These are phyloP conservation scores for Drosophila tropicalis DNA, from an alignment of 1,140 invertebrate genomes.

Conservation along the genomic window DNA sequence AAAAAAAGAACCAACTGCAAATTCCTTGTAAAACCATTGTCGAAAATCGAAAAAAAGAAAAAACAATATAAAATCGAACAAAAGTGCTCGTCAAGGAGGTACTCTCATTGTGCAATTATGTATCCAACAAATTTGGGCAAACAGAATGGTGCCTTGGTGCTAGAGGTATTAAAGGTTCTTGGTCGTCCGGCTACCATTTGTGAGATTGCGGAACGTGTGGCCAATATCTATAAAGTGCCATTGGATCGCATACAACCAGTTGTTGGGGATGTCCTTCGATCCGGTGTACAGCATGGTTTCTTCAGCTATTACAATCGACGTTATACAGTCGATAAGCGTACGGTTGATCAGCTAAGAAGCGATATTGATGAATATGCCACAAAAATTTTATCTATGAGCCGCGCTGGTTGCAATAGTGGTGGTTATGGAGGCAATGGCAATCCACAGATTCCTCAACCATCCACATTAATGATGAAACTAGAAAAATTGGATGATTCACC, in stretches of 20 bases:
- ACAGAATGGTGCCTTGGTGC: constrained; percentile 63
- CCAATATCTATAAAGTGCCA: constrained; percentile 55
- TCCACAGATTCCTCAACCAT: constrained; percentile 45
- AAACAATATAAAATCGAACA: constrained; percentile 6
- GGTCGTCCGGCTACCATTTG: constrained; percentile 59
- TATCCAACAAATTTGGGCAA: constrained; percentile 66
- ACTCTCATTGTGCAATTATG: constrained; percentile 32
- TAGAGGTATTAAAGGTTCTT: constrained; percentile 63
- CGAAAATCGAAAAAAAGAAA: constrained; percentile 4
- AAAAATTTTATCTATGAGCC: constrained; percentile 45
- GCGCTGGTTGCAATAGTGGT: background rate
- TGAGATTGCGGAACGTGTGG: constrained; percentile 55
- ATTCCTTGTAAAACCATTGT: background rate
- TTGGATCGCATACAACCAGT: constrained; percentile 54
- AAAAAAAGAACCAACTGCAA: background rate
- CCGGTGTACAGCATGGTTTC: constrained; percentile 48
- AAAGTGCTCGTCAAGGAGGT: background rate
- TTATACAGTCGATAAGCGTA: constrained; percentile 45
- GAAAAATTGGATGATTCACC: constrained; percentile 57
- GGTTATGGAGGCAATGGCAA: background rate
- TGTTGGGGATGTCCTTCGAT: constrained; percentile 52
- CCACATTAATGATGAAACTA: constrained; percentile 59
- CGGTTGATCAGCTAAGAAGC: constrained; percentile 56
- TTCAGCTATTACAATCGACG: constrained; percentile 42
- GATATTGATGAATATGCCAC: constrained; percentile 65